Percentiles rank a stretch among this genome's conserved stretches.
phyloP scores from a whole-genome alignment of 2,113 vertebrate genomes.

The Trogon melanurus region DNA sequence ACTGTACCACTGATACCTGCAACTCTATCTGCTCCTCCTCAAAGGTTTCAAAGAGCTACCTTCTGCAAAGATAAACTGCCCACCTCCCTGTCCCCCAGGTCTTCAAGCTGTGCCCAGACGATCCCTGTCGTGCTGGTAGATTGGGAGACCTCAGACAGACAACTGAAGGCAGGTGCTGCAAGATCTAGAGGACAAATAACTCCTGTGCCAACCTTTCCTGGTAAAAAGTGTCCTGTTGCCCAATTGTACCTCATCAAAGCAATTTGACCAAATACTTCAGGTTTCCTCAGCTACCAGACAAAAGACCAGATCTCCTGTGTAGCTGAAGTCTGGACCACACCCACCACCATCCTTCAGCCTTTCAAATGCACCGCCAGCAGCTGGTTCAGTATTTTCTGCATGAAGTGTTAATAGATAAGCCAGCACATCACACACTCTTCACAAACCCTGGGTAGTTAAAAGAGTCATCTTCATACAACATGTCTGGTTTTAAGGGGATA shows the following conservation, averaged over 20 bases:
- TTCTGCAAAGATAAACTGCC: not conserved
- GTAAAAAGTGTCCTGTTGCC: not conserved
- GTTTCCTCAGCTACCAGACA: not conserved
- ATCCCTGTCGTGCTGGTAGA: not conserved
- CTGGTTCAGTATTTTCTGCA: not conserved
- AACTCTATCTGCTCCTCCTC: not conserved
- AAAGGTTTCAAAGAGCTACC: not conserved
- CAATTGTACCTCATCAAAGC: not conserved
- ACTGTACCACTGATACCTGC: not conserved
- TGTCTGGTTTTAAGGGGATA: not conserved
- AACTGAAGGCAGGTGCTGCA: not conserved
- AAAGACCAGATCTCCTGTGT: not conserved
- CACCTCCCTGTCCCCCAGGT: too few relatives aligned
- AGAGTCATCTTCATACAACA: not conserved
- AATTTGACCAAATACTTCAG: not conserved
- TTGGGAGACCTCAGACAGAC: not conserved
- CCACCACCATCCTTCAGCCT: not conserved
- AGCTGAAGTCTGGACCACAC: not conserved
- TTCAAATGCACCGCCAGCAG: accelerated
- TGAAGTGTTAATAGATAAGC: not conserved
- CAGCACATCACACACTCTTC: not conserved
- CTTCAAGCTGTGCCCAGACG: not conserved
- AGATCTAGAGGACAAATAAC: not conserved
- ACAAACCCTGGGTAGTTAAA: not conserved
- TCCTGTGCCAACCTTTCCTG: not conserved